These are phyloP conservation scores for Drosophila saltans DNA, from an alignment of 1,140 invertebrate species.

Conservation along the genomic window DNA sequence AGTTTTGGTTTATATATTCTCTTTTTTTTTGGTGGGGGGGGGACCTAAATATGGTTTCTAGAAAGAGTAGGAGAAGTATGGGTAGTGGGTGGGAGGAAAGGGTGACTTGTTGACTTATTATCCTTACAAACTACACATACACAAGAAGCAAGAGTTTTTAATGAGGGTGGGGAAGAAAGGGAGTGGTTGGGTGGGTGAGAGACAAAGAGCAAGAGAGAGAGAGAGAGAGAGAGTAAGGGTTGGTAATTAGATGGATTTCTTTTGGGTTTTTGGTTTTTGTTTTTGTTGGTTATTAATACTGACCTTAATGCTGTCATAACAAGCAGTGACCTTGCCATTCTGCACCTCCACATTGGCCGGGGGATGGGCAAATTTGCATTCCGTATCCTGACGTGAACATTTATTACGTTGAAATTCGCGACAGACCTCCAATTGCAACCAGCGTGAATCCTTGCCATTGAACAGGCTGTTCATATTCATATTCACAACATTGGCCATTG, in stretches of 20 bases:
- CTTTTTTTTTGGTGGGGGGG: no score
- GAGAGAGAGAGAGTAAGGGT: no score
- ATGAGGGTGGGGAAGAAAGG: not conserved
- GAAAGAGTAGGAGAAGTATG: not conserved
- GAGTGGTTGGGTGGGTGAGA: not conserved
- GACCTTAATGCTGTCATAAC: slow-evolving; percentile 99
- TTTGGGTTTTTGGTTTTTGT: not conserved
- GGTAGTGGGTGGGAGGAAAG: not conserved
- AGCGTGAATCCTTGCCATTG: slow-evolving; percentile 99
- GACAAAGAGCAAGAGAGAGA: not conserved
- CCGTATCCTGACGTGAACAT: slow-evolving; percentile 98
- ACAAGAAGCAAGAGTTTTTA: slow-evolving; percentile 61
- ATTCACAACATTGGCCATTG: slow-evolving; percentile 95
- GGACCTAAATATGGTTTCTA: slow-evolving; percentile 1
- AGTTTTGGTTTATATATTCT: not conserved
- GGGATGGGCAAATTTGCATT: slow-evolving; percentile 99
- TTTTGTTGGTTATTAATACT: slow-evolving; percentile 77
- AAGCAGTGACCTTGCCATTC: slow-evolving; percentile 99
- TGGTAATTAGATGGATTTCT: not conserved
- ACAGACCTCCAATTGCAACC: slow-evolving; percentile 99
- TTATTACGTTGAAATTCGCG: slow-evolving; percentile 99
- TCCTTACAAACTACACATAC: slow-evolving; percentile 66
- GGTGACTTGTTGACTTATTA: slow-evolving; percentile 8
- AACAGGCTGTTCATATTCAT: slow-evolving; percentile 98
- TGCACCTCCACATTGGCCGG: slow-evolving; percentile 99